Evolutionary conservation across 2,888 invertebrate genomes (phyloP).

Genomic region (Lycia hirtaria): DNA sequence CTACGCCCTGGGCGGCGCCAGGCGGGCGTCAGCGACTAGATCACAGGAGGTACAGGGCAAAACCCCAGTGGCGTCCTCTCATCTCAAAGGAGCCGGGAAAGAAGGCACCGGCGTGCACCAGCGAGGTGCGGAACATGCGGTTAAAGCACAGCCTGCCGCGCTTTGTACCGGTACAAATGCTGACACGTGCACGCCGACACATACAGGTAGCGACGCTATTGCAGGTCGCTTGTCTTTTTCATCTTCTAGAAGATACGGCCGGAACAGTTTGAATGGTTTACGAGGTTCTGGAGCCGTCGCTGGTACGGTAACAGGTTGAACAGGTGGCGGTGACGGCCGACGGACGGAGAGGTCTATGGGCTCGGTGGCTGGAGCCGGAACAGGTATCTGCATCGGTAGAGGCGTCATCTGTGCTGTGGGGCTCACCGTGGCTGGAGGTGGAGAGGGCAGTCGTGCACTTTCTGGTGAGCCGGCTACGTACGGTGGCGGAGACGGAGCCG

Average conservation of each 20-base stretch:
- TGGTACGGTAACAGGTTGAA: conserved; percentile 56
- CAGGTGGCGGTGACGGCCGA: conserved; percentile 68
- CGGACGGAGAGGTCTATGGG: conserved; percentile 74
- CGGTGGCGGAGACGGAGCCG: conserved; percentile 79
- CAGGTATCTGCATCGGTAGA: conserved; percentile 54
- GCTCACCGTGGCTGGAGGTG: conserved; percentile 60
- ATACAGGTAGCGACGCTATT: conserved; percentile 69
- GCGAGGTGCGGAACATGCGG: conserved; percentile 78
- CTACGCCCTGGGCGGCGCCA: conserved; percentile 83
- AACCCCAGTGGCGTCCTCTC: conserved; percentile 73
- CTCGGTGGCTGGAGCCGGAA: conserved; percentile 60
- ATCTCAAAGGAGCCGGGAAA: conserved; percentile 79
- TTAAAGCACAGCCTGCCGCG: conserved; percentile 70
- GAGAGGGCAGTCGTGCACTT: conserved; percentile 76
- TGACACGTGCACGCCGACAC: conserved; percentile 70
- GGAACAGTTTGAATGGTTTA: conserved; percentile 90
- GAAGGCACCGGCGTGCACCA: conserved; percentile 89
- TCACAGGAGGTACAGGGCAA: conserved; percentile 76
- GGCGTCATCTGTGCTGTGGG: conserved; percentile 53
- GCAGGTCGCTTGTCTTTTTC: conserved; percentile 77
- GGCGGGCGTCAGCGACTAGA: conserved; percentile 83
- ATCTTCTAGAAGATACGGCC: conserved; percentile 90
- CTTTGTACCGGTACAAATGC: conserved; percentile 81
- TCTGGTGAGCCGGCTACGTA: conserved; percentile 76
- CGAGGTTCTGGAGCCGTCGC: conserved; percentile 67